phyloP scores from a whole-genome alignment of 2,113 vertebrate species.

The rat (Rattus norvegicus) region DNA sequence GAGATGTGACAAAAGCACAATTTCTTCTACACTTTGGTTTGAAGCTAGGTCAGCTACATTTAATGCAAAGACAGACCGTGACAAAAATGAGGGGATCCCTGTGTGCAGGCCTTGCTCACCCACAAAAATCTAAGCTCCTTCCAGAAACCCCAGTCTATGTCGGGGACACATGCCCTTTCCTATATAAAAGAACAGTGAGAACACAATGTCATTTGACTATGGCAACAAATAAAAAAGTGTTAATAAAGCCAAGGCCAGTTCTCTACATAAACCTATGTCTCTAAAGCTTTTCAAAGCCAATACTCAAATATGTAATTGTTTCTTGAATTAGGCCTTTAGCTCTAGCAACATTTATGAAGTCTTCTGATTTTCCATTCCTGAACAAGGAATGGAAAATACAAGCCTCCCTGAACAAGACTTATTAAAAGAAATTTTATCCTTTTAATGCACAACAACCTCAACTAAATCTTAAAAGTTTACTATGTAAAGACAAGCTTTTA shows the following conservation, averaged over 20 bases:
- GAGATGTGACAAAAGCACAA: not conserved
- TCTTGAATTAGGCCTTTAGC: constrained; percentile 19
- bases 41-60: not conserved
- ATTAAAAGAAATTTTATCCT: not conserved
- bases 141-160: not conserved
- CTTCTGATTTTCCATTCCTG: not conserved
- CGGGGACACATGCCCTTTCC: constrained; percentile 5
- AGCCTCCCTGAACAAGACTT: not conserved
- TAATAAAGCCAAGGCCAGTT: not conserved
- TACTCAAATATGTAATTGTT: not conserved
- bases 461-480: constrained; percentile 42
- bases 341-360: constrained; percentile 25
- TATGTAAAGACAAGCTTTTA: constrained; percentile 28
- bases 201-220: not conserved
- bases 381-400: not conserved
- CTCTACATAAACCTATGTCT: not conserved
- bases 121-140: not conserved
- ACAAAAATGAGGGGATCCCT: not conserved
- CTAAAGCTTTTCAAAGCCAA: constrained; percentile 34
- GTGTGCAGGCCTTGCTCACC: not conserved
- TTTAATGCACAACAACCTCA: not conserved
- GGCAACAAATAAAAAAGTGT: not conserved
- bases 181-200: not conserved
- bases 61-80: not conserved
- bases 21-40: not conserved